Evolutionary conservation across 2,113 vertebrate species (phyloP), one percentile per base, ranked within the genome.

Genomic region (Regulus satrapa): DNA sequence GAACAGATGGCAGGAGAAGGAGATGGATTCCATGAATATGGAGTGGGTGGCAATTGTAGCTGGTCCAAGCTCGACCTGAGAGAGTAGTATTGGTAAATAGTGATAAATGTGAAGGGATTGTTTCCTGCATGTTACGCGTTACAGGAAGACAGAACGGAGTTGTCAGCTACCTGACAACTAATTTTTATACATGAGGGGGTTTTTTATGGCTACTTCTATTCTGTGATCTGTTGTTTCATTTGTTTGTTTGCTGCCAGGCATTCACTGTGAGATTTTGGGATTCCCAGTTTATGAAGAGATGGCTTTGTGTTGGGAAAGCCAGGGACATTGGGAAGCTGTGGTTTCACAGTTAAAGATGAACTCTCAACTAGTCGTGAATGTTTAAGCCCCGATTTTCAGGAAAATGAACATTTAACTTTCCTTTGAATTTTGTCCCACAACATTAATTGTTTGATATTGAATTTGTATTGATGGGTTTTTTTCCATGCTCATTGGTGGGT

Each of bases 1-100:
- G 88, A 98, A 97, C 98, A 98, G 98, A 98, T 97, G 98, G 97
- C 88, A 74, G n/a, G 79, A 79, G 89, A 88, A 94, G 85, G 92
- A 96, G 92, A 97, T 84, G 68, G 49, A 96, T 96, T 93, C 89
- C 79, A 41, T 95, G 93, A 97, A 88, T 88, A 88, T 92, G 67
- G 71, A 98, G 97, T 97, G 97, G 97, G 97, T 98, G 97, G 97
- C 89, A 92, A 59, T 83, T 87, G 61, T 89, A 86, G 73, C 92
- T 80, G 82, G 95, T 88, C 96, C 94, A 97, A n/a, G 75, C 63
- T 84, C 69, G 74, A 96, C 85, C 93, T 96, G 64, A 76, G 89
- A 90, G 92, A 94, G 49, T 8, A 14, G 69, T 80, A 52, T 36
- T 82, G 67, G 85, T 80, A 96, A 97, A 97, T 45, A 74, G 63